Evolutionary conservation across 1,140 invertebrate genomes (phyloP).

Genomic region (Gryllus bimaculatus): DNA sequence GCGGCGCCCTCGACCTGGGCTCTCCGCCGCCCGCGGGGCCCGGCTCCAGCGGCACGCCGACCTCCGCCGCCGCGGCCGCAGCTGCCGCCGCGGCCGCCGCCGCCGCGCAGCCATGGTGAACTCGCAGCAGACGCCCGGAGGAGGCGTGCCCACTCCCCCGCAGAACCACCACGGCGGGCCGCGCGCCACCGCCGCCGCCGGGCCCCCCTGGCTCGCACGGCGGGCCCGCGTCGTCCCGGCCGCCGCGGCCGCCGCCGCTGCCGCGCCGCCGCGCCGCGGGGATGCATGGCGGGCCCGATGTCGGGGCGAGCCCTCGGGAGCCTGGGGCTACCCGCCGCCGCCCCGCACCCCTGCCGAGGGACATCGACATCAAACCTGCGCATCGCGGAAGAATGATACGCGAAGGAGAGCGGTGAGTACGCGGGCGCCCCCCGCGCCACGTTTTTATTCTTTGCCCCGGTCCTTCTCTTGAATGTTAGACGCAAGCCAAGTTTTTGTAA

Average conservation of each 20-base stretch:
- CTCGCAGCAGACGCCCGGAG: neutral
- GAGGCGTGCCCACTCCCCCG: neutral
- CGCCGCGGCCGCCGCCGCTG: conserved; percentile 28
- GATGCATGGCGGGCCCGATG: conserved; percentile 27
- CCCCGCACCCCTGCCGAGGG: conserved; percentile 47
- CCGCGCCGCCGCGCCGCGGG: conserved; percentile 22
- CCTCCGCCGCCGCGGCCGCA: neutral
- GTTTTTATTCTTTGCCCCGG: too few species aligned
- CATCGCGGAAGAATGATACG: conserved; percentile 90
- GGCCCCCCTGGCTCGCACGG: conserved; percentile 31
- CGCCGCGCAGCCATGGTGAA: conserved; percentile 3
- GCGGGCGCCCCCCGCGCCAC: neutral
- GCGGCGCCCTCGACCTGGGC: neutral
- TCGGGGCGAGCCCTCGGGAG: conserved; percentile 24
- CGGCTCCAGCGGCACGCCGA: neutral
- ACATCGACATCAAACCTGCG: conserved; percentile 85
- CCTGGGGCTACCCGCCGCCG: conserved; percentile 26
- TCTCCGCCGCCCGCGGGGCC: conserved; percentile 10
- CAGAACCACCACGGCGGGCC: conserved; percentile 22
- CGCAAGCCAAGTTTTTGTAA: too few species aligned
- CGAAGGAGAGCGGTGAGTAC: conserved; percentile 86
- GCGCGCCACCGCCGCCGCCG: conserved; percentile 33
- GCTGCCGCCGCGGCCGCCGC: too few species aligned
- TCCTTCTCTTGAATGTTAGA: too few species aligned
- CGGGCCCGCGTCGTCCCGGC: conserved; percentile 31